phyloP scores from a whole-genome alignment of 1,140 invertebrate genomes.

The Drosophila watanabei region DNA sequence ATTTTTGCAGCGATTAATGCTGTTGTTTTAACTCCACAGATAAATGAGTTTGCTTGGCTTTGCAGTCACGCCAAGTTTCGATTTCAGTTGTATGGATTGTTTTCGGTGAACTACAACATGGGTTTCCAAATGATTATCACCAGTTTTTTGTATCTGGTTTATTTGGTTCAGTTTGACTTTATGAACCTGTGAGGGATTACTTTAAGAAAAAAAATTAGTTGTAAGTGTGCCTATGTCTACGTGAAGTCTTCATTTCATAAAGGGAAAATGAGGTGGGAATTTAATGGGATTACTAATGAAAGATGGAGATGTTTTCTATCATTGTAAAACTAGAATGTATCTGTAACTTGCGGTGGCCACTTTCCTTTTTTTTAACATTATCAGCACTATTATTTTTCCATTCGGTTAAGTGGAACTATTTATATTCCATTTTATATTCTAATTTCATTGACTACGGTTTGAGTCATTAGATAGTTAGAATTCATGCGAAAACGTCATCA shows the following conservation, averaged over 20 bases:
- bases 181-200: slow-evolving; percentile 28
- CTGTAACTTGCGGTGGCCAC: too few relatives aligned
- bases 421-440: too few relatives aligned
- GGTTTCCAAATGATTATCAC: slow-evolving; percentile 46
- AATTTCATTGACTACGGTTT: too few relatives aligned
- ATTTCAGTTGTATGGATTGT: slow-evolving; percentile 40
- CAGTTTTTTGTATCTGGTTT: slow-evolving; percentile 47
- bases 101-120: slow-evolving; percentile 49
- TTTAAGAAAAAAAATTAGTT: background rate
- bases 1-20: background rate
- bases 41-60: slow-evolving; percentile 47
- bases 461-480: too few relatives aligned
- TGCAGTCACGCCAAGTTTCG: slow-evolving; percentile 40
- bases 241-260: background rate
- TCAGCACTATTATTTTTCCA: too few relatives aligned
- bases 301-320: too few relatives aligned
- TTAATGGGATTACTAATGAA: background rate
- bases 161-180: slow-evolving; percentile 60
- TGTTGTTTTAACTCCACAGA: slow-evolving; percentile 1
- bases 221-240: too few relatives aligned
- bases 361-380: too few relatives aligned
- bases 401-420: too few relatives aligned
- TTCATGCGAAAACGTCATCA: too few relatives aligned
- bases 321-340: too few relatives aligned
- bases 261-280: too few relatives aligned